phyloP scores from a whole-genome alignment of 2,113 vertebrate species.

The Rhea pennata region DNA sequence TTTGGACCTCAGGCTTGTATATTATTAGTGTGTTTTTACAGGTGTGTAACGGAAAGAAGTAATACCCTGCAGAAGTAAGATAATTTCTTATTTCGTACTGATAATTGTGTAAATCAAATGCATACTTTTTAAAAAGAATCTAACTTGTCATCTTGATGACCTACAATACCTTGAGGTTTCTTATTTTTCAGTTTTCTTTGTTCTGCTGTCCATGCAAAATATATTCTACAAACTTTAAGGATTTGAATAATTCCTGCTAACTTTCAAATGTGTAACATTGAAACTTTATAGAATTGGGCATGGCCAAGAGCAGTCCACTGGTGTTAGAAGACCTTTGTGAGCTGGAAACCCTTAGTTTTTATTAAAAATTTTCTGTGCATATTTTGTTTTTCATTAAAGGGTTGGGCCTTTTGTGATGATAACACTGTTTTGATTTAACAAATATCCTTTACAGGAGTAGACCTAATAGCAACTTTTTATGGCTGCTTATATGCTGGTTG shows the following conservation, averaged over 20 bases:
- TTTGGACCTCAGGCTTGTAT: not conserved
- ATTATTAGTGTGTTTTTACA: not conserved
- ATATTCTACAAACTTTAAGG: not conserved
- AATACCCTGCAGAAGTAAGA: not conserved
- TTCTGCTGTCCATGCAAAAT: not conserved
- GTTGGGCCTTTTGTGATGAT: not conserved
- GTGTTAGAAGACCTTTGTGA: not conserved
- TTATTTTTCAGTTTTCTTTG: not conserved
- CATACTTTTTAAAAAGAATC: not conserved
- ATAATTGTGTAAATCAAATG: not conserved
- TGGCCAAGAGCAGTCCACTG: not conserved
- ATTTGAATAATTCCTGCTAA: not conserved
- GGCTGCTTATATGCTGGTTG: conserved; percentile 94
- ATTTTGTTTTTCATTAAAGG: not conserved
- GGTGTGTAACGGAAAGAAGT: not conserved
- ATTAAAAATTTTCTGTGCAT: not conserved
- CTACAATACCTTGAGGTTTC: not conserved
- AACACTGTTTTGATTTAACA: not conserved
- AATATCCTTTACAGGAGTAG: conserved; percentile 82
- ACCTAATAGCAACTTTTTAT: conserved; percentile 94
- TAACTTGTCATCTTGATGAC: not conserved
- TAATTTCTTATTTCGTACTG: not conserved
- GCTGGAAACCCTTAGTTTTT: not conserved
- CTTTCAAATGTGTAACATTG: not conserved
- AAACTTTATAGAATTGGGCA: not conserved